Percentiles rank a stretch among this genome's conserved stretches.
Conservation (phyloP, 2,113 vertebrate genomes). For the Daubentonia madagascariensis region DNA sequence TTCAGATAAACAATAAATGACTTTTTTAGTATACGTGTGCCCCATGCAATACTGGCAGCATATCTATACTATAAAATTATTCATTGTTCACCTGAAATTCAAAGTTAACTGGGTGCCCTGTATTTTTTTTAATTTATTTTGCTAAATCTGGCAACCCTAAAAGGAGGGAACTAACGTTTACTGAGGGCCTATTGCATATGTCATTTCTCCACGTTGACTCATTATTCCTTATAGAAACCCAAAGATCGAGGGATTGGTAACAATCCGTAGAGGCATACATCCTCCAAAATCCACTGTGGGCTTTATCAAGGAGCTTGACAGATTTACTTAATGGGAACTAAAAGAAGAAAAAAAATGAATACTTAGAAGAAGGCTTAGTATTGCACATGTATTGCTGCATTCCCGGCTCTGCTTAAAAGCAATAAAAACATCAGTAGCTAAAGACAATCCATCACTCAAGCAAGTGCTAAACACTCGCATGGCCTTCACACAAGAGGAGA, state of each 20-base stretch:
- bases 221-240: not conserved
- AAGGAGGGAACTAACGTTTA: not conserved
- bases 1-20: not conserved
- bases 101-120: not conserved
- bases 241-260: not conserved
- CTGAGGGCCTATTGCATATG: not conserved
- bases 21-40: not conserved
- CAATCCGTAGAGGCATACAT: not conserved
- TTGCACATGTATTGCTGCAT: not conserved
- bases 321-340: not conserved
- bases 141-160: not conserved
- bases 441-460: conserved; percentile 10
- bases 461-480: not conserved
- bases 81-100: not conserved
- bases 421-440: not conserved
- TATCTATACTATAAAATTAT: not conserved
- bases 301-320: not conserved
- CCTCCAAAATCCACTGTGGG: not conserved
- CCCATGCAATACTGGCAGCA: not conserved
- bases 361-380: not conserved
- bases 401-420: not conserved
- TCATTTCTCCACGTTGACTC: not conserved
- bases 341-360: not conserved
- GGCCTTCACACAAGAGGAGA: not conserved
- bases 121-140: not conserved